phyloP scores from a whole-genome alignment of 1,140 invertebrate species.

The Polypedilum vanderplanki region DNA sequence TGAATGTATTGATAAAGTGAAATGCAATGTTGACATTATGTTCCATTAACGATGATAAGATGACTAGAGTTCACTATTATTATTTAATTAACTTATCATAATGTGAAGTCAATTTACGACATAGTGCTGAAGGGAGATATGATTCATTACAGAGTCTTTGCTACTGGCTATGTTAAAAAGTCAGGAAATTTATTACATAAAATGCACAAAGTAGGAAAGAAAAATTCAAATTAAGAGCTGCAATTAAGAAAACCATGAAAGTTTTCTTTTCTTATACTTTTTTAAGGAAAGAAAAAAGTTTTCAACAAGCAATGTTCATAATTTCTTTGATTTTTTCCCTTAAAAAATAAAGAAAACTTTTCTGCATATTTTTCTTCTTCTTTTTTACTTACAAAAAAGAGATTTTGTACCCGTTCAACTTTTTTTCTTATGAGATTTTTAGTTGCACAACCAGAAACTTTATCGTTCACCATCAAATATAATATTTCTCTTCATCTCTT shows the following conservation, averaged over 20 bases:
- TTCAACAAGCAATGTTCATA: constrained; percentile 18
- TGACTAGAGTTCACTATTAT: neutral
- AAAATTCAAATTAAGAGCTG: constrained; percentile 13
- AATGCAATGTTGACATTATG: constrained; percentile 11
- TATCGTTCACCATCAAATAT: constrained; percentile 17
- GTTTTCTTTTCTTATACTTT: neutral
- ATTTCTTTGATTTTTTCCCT: constrained; percentile 12
- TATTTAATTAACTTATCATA: constrained; percentile 20
- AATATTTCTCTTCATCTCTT: neutral
- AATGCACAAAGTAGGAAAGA: neutral
- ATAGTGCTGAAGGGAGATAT: neutral
- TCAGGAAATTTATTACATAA: neutral
- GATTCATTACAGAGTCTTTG: neutral
- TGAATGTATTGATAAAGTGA: neutral
- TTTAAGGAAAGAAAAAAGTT: neutral
- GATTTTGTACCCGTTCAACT: neutral
- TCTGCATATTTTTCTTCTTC: neutral
- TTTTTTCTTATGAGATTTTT: constrained; percentile 11
- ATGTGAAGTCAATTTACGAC: neutral
- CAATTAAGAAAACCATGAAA: constrained; percentile 18
- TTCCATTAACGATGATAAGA: neutral
- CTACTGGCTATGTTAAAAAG: constrained; percentile 5
- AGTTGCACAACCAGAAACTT: constrained; percentile 1
- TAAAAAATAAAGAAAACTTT: neutral
- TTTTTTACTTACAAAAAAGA: constrained; percentile 1